Conservation (phyloP, 2,113 vertebrate species). For the Buteo buteo region DNA sequence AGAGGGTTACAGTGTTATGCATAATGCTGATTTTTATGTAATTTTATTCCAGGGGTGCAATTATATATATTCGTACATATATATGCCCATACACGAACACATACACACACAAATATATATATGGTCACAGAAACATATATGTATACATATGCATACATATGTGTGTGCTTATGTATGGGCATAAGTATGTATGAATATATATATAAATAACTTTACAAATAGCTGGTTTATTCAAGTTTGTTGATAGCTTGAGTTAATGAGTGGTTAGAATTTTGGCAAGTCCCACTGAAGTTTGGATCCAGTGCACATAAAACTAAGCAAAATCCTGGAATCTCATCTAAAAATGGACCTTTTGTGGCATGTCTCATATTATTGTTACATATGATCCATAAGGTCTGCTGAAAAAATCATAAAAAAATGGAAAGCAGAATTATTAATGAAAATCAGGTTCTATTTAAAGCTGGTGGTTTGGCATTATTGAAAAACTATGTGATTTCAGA, state of each 20-base stretch:
- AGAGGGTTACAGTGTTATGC: background rate
- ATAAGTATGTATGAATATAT: background rate
- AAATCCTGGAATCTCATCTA: constrained; percentile 37
- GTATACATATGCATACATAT: background rate
- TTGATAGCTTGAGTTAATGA: constrained; percentile 69
- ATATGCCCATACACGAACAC: background rate
- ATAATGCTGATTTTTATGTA: constrained; percentile 10
- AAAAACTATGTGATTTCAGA: constrained; percentile 39
- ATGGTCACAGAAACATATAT: background rate
- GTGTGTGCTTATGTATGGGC: background rate
- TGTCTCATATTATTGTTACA: constrained; percentile 12
- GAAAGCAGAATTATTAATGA: constrained; percentile 41
- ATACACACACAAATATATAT: background rate
- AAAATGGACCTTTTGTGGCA: background rate
- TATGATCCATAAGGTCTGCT: background rate
- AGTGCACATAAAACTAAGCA: constrained; percentile 41
- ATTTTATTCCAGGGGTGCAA: constrained; percentile 27
- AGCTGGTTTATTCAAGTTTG: constrained; percentile 50
- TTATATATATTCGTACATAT: background rate
- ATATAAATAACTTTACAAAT: constrained; percentile 35
- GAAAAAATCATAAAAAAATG: constrained; percentile 26
- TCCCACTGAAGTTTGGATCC: constrained; percentile 47
- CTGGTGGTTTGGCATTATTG: constrained; percentile 41
- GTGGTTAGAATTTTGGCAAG: constrained; percentile 58
- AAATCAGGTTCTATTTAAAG: constrained; percentile 49